Evolutionary conservation across 1,140 invertebrate species (phyloP).

Genomic region (Heliothis virescens): DNA sequence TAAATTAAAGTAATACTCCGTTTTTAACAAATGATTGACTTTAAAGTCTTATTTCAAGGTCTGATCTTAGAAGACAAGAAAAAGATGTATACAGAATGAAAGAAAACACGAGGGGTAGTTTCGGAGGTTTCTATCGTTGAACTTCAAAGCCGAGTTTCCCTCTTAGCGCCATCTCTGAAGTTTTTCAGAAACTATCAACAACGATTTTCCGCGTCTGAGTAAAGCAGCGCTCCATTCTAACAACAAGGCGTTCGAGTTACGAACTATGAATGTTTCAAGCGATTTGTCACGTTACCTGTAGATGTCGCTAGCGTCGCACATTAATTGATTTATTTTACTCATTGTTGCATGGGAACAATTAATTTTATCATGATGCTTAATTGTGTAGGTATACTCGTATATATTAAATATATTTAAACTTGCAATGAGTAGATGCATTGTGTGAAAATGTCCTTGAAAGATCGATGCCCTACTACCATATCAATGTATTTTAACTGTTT

Average conservation of each 20-base stretch:
- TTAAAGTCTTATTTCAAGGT: no score
- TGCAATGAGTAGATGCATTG: neutral
- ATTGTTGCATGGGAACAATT: no score
- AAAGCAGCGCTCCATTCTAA: neutral
- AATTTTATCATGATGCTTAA: neutral
- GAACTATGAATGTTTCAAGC: neutral
- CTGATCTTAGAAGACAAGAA: no score
- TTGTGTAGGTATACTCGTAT: no score
- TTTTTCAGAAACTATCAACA: slow-evolving; percentile 3
- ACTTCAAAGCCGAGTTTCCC: neutral
- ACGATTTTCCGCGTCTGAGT: slow-evolving; percentile 3
- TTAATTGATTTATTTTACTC: neutral
- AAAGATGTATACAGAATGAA: no score
- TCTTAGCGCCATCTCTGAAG: slow-evolving; percentile 4
- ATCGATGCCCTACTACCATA: slow-evolving; percentile 11
- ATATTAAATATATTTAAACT: no score
- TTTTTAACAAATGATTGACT: no score
- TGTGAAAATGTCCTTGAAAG: neutral
- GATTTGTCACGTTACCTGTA: neutral
- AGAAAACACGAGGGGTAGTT: no score
- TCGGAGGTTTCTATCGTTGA: neutral
- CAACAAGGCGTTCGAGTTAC: neutral
- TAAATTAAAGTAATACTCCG: no score
- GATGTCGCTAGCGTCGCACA: neutral
- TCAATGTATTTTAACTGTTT: slow-evolving; percentile 1